These are phyloP conservation scores for Darevskia nairensis DNA, from an alignment of 2,797 vertebrate genomes.

Conservation along the genomic window DNA sequence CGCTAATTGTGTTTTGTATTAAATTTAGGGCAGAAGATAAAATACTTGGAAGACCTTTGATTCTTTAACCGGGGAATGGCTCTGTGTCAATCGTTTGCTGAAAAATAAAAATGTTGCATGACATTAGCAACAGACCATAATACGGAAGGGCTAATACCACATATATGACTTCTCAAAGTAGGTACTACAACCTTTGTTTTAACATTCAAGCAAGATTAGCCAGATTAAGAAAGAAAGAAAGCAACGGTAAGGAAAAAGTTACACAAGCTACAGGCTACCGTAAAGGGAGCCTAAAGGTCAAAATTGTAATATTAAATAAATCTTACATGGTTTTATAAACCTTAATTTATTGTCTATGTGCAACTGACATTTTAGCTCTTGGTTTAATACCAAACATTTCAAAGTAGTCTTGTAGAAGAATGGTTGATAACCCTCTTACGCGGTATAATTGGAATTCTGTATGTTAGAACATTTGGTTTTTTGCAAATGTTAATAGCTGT, in stretches of 20 bases:
- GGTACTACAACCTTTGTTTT: conserved; percentile 69
- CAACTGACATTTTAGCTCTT: conserved; percentile 83
- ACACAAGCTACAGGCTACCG: conserved; percentile 68
- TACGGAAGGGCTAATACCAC: conserved; percentile 18
- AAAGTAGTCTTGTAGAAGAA: conserved; percentile 82
- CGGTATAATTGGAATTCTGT: conserved; percentile 82
- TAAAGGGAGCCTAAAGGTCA: conserved; percentile 80
- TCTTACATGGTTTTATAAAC: conserved; percentile 83
- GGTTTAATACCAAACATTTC: conserved; percentile 83
- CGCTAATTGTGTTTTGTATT: not conserved
- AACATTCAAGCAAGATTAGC: conserved; percentile 70
- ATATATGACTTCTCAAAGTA: conserved; percentile 58
- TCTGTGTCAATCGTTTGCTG: not conserved
- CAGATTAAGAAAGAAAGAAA: conserved; percentile 55
- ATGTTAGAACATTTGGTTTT: conserved; percentile 84
- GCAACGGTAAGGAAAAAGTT: conserved; percentile 60
- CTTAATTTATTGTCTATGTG: conserved; percentile 83
- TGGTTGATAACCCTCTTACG: conserved; percentile 81
- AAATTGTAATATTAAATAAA: conserved; percentile 84
- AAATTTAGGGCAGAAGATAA: not conserved
- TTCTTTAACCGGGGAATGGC: not conserved
- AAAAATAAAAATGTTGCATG: conserved; percentile 27
- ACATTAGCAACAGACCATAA: not conserved
- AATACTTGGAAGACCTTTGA: conserved; percentile 29
- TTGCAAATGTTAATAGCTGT: conserved; percentile 86